Evolutionary conservation across 1,140 invertebrate genomes (phyloP), one percentile per base, ranked within the genome.

Genomic region (Drosophila persimilis): DNA sequence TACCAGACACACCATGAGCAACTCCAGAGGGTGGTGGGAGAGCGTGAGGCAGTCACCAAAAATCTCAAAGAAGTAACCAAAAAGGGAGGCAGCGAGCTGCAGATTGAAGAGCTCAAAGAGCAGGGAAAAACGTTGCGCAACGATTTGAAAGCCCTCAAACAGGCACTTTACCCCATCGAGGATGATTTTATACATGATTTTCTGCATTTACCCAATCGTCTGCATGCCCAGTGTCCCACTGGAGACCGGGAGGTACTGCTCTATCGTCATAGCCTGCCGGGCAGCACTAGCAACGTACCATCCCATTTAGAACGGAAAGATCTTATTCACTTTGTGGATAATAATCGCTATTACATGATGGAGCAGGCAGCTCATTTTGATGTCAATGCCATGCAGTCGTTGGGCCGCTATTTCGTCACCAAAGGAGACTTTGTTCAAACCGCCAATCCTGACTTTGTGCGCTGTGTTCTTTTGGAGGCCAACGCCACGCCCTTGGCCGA

Each of bases 381-480:
- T 90, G 74, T 93, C 0, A 91, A 83, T 9, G 64, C 92, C 4
- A 72, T 93, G 48, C 88, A 94, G 44, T 92, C 91, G 48, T 83
- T 93, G 11, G 74, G 76, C 6, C 71, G 92, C 3, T 90, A 92
- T 56, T 90, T 94, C 1, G 62, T 91, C 45, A 47, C 50, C 3
- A 74, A 93, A 7, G 69, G 85, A 1, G 91, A 92, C 15, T 94
- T 92, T 64, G 73, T 90, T 0, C 91, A 91, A 64, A 92, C 93
- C 69, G 92, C 92, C 13, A 94, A 94, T 90, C 90, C 94, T 7
- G 95, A 95, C 91, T 95, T 95, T 81, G 88, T 90, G 56, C 92
- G 93, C n/a, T 94, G 94, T 76, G 73, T 94, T 3, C 77, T 95
- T 2, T 83, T 95, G 1, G 95, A 95, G 91, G 95, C 83, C 3